Conservation (phyloP, 1,140 invertebrate genomes). For the Drosophila sechellia region DNA sequence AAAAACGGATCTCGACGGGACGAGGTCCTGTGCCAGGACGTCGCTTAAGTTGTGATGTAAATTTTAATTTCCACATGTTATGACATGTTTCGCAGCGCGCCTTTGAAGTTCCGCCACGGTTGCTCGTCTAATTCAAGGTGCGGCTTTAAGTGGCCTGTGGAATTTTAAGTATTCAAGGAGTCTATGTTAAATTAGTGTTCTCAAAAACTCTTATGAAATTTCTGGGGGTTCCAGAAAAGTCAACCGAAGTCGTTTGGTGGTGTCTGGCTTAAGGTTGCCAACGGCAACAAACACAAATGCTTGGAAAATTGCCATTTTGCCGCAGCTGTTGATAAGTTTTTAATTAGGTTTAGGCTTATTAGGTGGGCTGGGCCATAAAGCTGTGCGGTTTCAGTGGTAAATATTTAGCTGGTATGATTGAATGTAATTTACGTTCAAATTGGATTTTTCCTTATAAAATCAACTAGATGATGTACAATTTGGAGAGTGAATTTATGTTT, state of each 20-base stretch:
- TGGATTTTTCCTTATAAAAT: too few species aligned
- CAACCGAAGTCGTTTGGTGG: conserved; percentile 13
- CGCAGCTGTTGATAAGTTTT: conserved; percentile 78
- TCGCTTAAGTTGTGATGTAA: conserved; percentile 79
- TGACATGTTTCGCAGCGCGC: conserved; percentile 62
- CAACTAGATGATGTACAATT: neutral
- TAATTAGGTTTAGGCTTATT: conserved; percentile 76
- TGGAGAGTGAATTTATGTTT: neutral
- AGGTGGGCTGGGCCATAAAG: conserved; percentile 41
- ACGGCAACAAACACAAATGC: conserved; percentile 36
- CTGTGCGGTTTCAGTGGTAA: conserved; percentile 7
- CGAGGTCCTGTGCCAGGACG: conserved; percentile 31
- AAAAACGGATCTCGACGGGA: conserved; percentile 19
- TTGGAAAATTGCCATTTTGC: conserved; percentile 62
- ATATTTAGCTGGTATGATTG: neutral
- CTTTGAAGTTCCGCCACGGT: conserved; percentile 59
- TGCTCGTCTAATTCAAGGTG: conserved; percentile 9
- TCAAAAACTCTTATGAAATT: conserved; percentile 18
- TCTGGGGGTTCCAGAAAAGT: conserved; percentile 2
- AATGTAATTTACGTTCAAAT: neutral
- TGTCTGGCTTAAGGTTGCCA: conserved; percentile 17
- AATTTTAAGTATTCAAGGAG: neutral
- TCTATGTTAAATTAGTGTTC: conserved; percentile 5
- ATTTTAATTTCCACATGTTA: conserved; percentile 80
- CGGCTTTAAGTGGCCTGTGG: conserved; percentile 10